phyloP scores from a whole-genome alignment of 2,113 vertebrate genomes.

The Upupa epops region DNA sequence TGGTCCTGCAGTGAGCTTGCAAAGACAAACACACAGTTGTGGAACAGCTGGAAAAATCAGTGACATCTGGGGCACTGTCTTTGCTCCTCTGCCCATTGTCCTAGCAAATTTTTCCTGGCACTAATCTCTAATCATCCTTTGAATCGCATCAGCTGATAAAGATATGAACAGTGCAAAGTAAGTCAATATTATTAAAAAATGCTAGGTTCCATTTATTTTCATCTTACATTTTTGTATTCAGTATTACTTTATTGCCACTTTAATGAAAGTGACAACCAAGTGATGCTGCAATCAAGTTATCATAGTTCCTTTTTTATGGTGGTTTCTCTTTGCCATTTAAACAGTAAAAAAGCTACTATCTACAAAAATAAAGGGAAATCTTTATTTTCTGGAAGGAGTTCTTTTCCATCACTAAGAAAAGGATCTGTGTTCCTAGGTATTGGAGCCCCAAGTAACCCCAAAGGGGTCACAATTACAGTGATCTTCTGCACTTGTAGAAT shows the following conservation, averaged over 20 bases:
- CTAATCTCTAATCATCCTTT: not conserved
- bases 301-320: slow-evolving; percentile 29
- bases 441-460: not conserved
- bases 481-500: slow-evolving; percentile 6
- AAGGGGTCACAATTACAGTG: not conserved
- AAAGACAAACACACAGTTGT: not conserved
- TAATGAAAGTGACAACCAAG: slow-evolving; percentile 59
- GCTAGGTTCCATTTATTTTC: slow-evolving; percentile 49
- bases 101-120: not conserved
- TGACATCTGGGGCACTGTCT: not conserved
- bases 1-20: not conserved
- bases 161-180: not conserved
- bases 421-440: slow-evolving; percentile 3
- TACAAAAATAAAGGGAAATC: not conserved
- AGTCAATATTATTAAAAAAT: not conserved
- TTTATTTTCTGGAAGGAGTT: not conserved
- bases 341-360: slow-evolving; percentile 29
- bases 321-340: slow-evolving; percentile 57
- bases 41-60: not conserved
- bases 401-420: slow-evolving; percentile 31
- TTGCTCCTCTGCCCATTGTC: not conserved
- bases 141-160: not conserved
- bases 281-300: slow-evolving; percentile 25
- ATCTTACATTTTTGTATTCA: slow-evolving; percentile 42
- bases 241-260: slow-evolving; percentile 55